Base-by-base conservation (phyloP, 1,140 invertebrate genomes). In the Diorhabda elongata region DNA sequence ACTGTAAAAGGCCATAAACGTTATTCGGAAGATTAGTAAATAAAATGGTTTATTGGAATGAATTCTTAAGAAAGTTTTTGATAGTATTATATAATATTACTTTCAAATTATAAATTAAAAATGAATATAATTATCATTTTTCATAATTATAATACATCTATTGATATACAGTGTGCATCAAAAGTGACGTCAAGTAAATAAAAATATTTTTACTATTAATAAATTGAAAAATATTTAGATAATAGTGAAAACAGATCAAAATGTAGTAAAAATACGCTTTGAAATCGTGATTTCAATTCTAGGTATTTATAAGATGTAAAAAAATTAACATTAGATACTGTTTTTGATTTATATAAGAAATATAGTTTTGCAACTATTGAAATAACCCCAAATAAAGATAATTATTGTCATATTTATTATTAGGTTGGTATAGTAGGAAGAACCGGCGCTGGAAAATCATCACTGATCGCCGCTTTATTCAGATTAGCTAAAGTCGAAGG, bases 401-500 rank as follows among this genome's bases (percentile, higher is more conserved):
- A 70, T 42, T 68, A 58, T 26, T 42, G 26, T 67, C 42, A 42
- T 47, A 52, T 69, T 70, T 66, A 60, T 52, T 78, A 73, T 42
- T 56, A 81, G 85, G 82, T 89, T 74, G 90, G 89, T 41, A 85
- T 91, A 44, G 88, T 90, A 65, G 91, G 91, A 5, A 78, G 90
- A 64, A 92, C 91, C 3, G 94, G 94, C 1, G 92, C 93, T 45
- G 94, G 94, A 3, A 96, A 96, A 82, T 91, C 91, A 1, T 94
- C 92, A 0, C 77, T 96, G 2, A 90, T 93, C 58, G 82, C 87
- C 3, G 89, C 88, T 0, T 77, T 95, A 2, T 94, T 94, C 74
- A 85, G 92, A 2, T 73, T 95, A 44, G 83, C 85, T 3, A 70
- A 60, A 26, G 85, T 91, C 5, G 86, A 88, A 56, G 92, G 91